phyloP scores from a whole-genome alignment of 2,797 vertebrate genomes.

The Myotis planiceps region DNA sequence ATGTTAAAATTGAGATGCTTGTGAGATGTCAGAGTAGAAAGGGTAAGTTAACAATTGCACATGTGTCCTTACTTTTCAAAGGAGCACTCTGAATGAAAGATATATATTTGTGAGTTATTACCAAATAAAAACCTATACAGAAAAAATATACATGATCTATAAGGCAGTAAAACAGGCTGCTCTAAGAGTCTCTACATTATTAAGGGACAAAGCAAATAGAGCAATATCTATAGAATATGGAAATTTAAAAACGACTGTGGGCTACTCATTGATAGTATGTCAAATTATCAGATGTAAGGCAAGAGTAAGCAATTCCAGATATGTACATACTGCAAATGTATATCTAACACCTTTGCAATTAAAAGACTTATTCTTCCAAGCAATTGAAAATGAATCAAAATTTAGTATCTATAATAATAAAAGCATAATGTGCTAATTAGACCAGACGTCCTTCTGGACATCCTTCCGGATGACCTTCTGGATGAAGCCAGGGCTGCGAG shows the following conservation, averaged over 20 bases:
- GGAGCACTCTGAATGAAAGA: neutral
- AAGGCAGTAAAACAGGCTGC: neutral
- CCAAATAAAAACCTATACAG: neutral
- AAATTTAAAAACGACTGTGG: neutral
- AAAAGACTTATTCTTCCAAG: neutral
- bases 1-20: neutral
- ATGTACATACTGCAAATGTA: neutral
- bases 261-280: neutral
- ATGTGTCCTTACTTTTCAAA: neutral
- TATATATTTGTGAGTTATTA: neutral
- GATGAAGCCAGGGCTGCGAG: no score
- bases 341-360: neutral
- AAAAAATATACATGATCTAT: neutral
- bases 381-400: slow-evolving; percentile 4
- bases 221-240: neutral
- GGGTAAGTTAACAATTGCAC: neutral
- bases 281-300: neutral
- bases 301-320: neutral
- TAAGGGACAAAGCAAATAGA: neutral
- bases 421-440: no score
- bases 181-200: neutral
- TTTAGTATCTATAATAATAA: neutral
- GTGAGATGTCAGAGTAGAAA: neutral
- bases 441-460: no score
- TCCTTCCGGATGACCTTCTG: no score